Evolutionary conservation across 2,113 vertebrate genomes (phyloP).

Genomic region (Grus americana): DNA sequence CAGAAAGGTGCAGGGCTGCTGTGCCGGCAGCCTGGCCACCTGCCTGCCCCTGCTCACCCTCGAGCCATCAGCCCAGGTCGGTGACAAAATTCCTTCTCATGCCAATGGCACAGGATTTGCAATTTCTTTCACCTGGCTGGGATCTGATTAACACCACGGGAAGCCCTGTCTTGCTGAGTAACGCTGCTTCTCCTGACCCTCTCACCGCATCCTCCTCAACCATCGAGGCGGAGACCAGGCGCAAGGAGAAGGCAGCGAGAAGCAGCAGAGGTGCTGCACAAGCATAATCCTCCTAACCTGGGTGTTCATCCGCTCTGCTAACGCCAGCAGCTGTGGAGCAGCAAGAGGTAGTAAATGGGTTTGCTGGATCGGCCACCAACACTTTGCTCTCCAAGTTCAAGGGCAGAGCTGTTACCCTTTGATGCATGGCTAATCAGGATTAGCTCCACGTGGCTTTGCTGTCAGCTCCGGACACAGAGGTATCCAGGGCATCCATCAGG

Average conservation of each 20-base stretch:
- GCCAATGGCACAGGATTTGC: not conserved
- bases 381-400: conserved; percentile 14
- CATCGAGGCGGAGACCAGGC: accelerated
- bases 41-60: not conserved
- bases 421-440: conserved; percentile 17
- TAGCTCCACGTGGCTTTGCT: conserved; percentile 16
- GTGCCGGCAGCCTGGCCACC: not conserved
- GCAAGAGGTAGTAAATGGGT: not conserved
- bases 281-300: not conserved
- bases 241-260: not conserved
- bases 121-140: not conserved
- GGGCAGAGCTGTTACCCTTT: conserved; percentile 7
- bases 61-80: not conserved
- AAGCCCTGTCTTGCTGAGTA: accelerated
- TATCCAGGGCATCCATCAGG: not conserved
- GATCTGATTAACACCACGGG: not conserved
- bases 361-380: not conserved
- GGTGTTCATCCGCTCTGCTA: not conserved
- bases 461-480: not conserved
- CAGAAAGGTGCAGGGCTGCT: not conserved
- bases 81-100: accelerated
- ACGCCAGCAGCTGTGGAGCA: not conserved
- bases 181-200: not conserved
- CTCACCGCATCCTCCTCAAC: not conserved
- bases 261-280: not conserved